A percentile compares a stretch with the other conserved stretches of the same genome.
Conservation (phyloP, 2,888 invertebrate species). For the Himalopsyche kuldschensis region DNA sequence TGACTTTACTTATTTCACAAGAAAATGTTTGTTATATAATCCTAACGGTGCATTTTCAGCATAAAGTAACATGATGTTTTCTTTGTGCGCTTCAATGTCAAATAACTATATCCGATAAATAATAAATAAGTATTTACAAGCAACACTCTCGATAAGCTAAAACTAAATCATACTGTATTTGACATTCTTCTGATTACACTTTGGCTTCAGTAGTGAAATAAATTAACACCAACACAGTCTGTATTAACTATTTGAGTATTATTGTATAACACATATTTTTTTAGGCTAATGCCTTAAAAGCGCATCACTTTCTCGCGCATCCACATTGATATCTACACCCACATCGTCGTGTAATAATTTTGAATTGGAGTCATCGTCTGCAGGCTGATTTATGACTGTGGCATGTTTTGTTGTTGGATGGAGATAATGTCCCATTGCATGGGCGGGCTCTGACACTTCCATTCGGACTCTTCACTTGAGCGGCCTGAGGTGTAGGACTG, state of each 20-base stretch:
- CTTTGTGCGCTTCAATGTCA: not conserved
- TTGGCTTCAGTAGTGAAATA: not conserved
- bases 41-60: too few species aligned
- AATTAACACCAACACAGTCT: not conserved
- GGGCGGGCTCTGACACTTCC: conserved; percentile 24
- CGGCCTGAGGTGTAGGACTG: conserved; percentile 41
- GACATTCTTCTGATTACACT: not conserved
- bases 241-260: not conserved
- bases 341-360: conserved; percentile 23
- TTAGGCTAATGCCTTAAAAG: conserved; percentile 29
- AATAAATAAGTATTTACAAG: not conserved
- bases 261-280: not conserved
- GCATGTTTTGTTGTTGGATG: not conserved
- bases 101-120: not conserved
- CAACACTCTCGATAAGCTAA: not conserved
- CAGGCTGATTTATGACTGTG: conserved; percentile 42
- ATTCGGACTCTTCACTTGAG: conserved; percentile 45
- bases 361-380: conserved; percentile 44
- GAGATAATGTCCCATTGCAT: conserved; percentile 31
- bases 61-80: not conserved
- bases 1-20: too few species aligned
- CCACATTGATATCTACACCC: conserved; percentile 29
- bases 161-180: not conserved
- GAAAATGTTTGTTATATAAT: too few species aligned
- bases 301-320: conserved; percentile 37